Evolutionary conservation across 2,797 vertebrate genomes (phyloP).

Genomic region (Chrosomus eos): DNA sequence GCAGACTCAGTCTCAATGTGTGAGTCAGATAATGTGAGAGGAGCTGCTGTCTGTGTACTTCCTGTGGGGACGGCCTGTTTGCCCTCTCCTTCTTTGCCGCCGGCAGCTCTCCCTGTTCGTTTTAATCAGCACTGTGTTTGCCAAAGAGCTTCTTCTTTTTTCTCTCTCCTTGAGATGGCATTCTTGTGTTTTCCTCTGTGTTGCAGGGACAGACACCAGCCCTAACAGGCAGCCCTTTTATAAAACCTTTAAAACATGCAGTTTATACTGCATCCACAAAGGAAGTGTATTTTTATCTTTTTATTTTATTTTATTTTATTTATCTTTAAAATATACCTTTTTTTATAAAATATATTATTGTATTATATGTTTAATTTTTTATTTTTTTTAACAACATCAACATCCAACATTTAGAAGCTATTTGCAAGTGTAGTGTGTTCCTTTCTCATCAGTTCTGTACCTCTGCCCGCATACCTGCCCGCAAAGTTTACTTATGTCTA

Average conservation of each 20-base stretch:
- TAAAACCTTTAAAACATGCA: not conserved
- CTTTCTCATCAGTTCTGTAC: constrained; percentile 31
- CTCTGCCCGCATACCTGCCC: not conserved
- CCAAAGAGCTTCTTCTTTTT: constrained; percentile 68
- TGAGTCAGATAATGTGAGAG: constrained; percentile 45
- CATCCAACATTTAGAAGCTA: not conserved
- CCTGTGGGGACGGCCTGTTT: constrained; percentile 68
- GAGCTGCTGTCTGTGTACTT: constrained; percentile 58
- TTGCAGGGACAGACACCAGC: constrained; percentile 44
- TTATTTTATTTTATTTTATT: not conserved
- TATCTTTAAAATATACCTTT: too few species aligned
- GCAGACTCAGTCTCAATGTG: constrained; percentile 30
- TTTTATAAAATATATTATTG: not conserved
- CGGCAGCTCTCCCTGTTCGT: constrained; percentile 70
- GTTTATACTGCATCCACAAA: too few species aligned
- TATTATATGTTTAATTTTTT: not conserved
- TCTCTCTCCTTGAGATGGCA: constrained; percentile 68
- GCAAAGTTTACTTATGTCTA: constrained; percentile 77
- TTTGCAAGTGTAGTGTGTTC: constrained; percentile 17
- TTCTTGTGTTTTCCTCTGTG: constrained; percentile 68
- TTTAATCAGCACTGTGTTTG: constrained; percentile 78
- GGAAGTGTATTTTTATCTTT: not conserved
- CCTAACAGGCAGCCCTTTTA: constrained; percentile 6
- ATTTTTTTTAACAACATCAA: not conserved
- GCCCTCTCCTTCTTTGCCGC: constrained; percentile 67